A percentile compares a stretch with the other conserved stretches of the same genome.
phyloP scores from a whole-genome alignment of 2,113 vertebrate genomes.

The Chlorodrepanis virens region DNA sequence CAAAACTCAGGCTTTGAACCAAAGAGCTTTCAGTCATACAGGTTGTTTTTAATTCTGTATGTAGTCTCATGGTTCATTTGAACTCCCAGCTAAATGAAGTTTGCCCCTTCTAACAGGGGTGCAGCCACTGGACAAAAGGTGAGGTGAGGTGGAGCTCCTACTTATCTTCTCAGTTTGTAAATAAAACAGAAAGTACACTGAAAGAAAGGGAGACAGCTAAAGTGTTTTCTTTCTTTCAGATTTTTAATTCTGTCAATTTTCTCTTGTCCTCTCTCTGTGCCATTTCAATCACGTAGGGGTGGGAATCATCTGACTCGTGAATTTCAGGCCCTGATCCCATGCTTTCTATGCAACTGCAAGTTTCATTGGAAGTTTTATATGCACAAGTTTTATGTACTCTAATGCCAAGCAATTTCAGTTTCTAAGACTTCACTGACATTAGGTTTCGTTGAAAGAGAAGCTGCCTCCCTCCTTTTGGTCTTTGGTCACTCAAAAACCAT shows the following conservation, averaged over 20 bases:
- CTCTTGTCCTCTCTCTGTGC: neutral
- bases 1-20: neutral
- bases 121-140: neutral
- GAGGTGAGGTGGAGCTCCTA: neutral
- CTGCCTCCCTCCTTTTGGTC: neutral
- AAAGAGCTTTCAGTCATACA: neutral
- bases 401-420: neutral
- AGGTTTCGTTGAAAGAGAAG: neutral
- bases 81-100: neutral
- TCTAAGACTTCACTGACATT: neutral
- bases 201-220: neutral
- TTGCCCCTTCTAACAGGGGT: neutral
- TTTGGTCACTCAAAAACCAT: neutral
- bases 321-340: neutral
- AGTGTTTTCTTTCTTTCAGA: neutral
- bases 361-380: neutral
- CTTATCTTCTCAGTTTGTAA: neutral
- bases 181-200: neutral
- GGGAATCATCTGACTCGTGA: neutral
- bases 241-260: neutral
- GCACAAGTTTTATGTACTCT: neutral
- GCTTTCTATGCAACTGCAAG: neutral
- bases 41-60: neutral
- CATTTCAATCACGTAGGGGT: neutral
- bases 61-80: neutral